Evolutionary conservation across 2,888 invertebrate genomes (phyloP), one percentile per base, ranked within the genome.

Genomic region (Campoplex nolae): DNA sequence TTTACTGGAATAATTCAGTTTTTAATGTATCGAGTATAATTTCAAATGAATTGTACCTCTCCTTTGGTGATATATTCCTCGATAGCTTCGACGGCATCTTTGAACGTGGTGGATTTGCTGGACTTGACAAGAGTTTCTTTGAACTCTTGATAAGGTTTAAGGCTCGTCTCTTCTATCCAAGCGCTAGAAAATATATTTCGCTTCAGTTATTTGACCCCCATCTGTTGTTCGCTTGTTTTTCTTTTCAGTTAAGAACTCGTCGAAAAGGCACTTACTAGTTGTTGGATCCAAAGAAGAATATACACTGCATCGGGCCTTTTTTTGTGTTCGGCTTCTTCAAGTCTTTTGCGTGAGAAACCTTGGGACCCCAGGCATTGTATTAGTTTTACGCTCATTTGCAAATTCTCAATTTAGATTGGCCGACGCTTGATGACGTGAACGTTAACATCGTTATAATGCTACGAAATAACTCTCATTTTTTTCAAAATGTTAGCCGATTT

Each of bases 221-320:
- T 4, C 18, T 11, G 16, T 11, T 18, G 48, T 32, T 48, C 65
- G 67, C 18, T 7, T 38, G 38, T 23, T 68, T 16, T 18, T 4
- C 11, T 35, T 1, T 48, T 28, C 0, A 3, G 1, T 4, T 35
- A 16, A 32, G 32, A 1, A 16, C 32, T 62, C 6, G 62, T 6
- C 0, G 87, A 88, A 84, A 45, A 87, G 71, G 68, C 88, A 97
- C 98, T 98, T 96, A 98, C 98, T 98, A 98, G 94, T 99, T 98
- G 92, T 98, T 97, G n/a, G 98, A 97, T 83, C 99, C 99, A 95
- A 98, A 99, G 95, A 99, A 99, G 95, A 97, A 98, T 89, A 99
- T 97, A 95, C 98, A 98, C 93, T 97, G 97, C 74, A 96, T 94
- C 86, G 96, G 96, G 83, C 95, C 96, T 90, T 97, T 97, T 94